These are phyloP conservation scores for Lasioglossum calceatum DNA, from an alignment of 2,888 invertebrate genomes.

Conservation along the genomic window DNA sequence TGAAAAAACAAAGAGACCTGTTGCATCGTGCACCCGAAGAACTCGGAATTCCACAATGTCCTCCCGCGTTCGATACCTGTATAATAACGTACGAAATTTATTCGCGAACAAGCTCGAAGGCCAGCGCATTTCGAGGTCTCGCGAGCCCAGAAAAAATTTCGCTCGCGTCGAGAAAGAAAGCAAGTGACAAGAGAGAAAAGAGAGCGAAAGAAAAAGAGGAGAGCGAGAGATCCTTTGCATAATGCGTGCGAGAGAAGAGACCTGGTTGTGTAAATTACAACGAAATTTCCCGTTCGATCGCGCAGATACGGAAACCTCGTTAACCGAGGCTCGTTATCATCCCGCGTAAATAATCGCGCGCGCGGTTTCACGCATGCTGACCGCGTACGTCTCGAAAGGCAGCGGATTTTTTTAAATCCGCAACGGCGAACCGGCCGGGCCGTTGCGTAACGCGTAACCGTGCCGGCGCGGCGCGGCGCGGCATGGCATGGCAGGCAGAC, in stretches of 20 bases:
- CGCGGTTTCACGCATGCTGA: not conserved
- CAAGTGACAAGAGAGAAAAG: not conserved
- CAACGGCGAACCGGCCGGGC: constrained; percentile 26
- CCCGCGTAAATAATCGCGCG: constrained; percentile 36
- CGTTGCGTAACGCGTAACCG: constrained; percentile 38
- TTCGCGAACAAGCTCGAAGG: not conserved
- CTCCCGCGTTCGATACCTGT: constrained; percentile 8
- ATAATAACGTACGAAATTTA: constrained; percentile 29
- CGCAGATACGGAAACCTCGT: constrained; percentile 38
- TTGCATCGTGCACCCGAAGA: not conserved
- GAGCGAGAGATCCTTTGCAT: constrained; percentile 39
- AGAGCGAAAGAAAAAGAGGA: not conserved
- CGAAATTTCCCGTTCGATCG: constrained; percentile 41
- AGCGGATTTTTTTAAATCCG: constrained; percentile 24
- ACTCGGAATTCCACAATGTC: constrained; percentile 3
- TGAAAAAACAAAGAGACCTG: not conserved
- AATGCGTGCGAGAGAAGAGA: constrained; percentile 13
- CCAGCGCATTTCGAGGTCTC: constrained; percentile 19
- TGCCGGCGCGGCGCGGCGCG: not conserved
- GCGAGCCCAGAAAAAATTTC: not conserved
- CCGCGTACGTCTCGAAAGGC: constrained; percentile 6
- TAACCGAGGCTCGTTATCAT: constrained; percentile 40
- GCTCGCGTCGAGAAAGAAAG: constrained; percentile 15
- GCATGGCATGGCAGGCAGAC: not conserved
- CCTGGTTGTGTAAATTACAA: constrained; percentile 33